These are phyloP conservation scores for Choloepus didactylus DNA, from an alignment of 2,797 vertebrate genomes.

Conservation along the genomic window DNA sequence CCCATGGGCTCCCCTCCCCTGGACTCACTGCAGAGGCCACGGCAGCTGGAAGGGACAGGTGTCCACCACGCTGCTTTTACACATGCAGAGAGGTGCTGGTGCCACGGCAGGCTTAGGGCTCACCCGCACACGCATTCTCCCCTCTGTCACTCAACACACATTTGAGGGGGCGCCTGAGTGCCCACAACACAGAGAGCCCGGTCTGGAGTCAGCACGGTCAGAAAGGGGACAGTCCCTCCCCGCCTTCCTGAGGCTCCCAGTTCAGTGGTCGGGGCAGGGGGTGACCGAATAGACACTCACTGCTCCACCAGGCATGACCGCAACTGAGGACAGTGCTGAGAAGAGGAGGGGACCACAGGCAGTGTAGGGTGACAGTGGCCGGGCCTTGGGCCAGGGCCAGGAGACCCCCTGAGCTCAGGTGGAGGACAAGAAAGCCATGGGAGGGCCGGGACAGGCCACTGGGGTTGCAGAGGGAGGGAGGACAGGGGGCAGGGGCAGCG, in stretches of 20 bases:
- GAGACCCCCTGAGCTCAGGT: too few species aligned
- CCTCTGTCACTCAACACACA: rapidly evolving
- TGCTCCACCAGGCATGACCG: not conserved
- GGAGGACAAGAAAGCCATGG: not conserved
- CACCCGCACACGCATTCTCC: rapidly evolving
- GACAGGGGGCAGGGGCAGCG: rapidly evolving
- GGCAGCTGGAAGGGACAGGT: not conserved
- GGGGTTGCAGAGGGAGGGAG: not conserved
- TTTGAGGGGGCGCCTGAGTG: not conserved
- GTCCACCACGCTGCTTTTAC: not conserved
- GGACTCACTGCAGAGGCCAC: not conserved
- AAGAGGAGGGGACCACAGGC: not conserved
- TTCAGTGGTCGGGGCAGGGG: not conserved
- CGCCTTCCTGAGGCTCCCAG: not conserved
- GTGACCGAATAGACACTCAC: not conserved
- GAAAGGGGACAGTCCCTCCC: not conserved
- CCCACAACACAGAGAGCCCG: not conserved
- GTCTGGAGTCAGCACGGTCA: not conserved
- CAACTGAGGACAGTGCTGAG: not conserved
- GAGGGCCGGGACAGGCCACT: not conserved
- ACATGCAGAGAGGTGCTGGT: not conserved
- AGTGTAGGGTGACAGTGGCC: too few species aligned
- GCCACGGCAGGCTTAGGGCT: rapidly evolving
- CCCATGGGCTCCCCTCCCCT: not conserved
- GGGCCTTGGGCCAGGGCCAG: not conserved